Conservation (phyloP, 2,113 vertebrate genomes). For the Vimba vimba region DNA sequence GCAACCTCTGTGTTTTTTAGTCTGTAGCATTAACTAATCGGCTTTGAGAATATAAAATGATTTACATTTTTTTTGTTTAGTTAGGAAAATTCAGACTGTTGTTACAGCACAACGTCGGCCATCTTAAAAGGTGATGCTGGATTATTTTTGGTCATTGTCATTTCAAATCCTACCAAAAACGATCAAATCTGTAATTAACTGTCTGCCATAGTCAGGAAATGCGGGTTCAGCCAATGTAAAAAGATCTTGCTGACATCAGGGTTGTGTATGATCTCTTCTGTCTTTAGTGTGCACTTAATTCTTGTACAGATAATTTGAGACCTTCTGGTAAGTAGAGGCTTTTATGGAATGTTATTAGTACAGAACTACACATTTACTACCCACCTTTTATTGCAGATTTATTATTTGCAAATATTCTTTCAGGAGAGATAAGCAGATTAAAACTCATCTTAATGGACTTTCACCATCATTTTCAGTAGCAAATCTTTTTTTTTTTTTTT, state of each 20-base stretch:
- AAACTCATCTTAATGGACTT: conserved; percentile 17
- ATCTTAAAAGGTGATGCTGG: conserved; percentile 13
- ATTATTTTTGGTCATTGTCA: background rate
- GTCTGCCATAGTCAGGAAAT: conserved; percentile 25
- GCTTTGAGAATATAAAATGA: background rate
- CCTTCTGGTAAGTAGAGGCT: background rate
- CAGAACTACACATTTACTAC: background rate
- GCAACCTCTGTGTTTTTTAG: background rate
- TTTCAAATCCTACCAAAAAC: conserved; percentile 1
- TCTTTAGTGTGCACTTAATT: background rate
- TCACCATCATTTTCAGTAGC: conserved; percentile 21
- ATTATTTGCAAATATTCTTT: background rate
- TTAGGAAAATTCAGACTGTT: background rate
- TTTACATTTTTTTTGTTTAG: background rate
- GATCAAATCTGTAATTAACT: background rate
- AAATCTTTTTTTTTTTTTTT: conserved; percentile 47
- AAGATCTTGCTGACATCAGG: conserved; percentile 11
- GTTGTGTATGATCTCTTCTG: conserved; percentile 2
- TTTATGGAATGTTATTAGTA: background rate
- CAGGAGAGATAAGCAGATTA: background rate
- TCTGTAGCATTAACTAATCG: background rate
- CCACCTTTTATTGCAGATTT: background rate
- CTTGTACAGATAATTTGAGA: background rate
- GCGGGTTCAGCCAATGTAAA: conserved; percentile 37
- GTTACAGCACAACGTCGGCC: background rate